Percentiles rank a stretch among this genome's conserved stretches.
Evolutionary conservation across 2,797 vertebrate species (phyloP).

Genomic region (Mormyrus proboscirostris): DNA sequence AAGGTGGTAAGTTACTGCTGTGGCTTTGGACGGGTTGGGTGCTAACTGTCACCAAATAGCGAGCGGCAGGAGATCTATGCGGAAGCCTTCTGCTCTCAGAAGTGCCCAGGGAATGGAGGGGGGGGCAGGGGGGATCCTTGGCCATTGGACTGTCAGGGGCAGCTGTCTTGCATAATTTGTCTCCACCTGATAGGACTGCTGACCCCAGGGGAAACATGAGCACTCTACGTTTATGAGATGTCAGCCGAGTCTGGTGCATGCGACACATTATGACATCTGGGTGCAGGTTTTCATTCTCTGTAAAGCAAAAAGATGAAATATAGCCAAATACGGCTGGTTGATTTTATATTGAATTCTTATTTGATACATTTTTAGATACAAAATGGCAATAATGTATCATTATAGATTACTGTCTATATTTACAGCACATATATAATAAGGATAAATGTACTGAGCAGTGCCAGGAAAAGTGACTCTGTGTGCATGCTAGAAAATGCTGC

Average conservation of each 20-base stretch:
- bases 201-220: conserved; percentile 3
- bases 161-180: background rate
- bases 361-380: background rate
- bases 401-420: background rate
- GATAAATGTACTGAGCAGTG: no score
- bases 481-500: background rate
- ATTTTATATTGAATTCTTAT: background rate
- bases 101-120: background rate
- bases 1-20: background rate
- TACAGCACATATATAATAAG: no score
- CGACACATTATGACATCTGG: background rate
- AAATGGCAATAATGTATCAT: background rate
- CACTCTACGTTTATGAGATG: background rate
- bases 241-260: background rate
- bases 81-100: background rate
- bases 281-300: background rate
- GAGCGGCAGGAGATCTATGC: background rate
- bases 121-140: background rate
- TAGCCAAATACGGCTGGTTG: background rate
- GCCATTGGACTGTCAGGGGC: background rate
- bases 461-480: no score
- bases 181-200: background rate
- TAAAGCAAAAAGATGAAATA: background rate
- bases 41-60: background rate
- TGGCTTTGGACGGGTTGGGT: background rate